phyloP scores from a whole-genome alignment of 30 jellyfish, hydroid and myxozoan species.

The Hydra vulgaris region DNA sequence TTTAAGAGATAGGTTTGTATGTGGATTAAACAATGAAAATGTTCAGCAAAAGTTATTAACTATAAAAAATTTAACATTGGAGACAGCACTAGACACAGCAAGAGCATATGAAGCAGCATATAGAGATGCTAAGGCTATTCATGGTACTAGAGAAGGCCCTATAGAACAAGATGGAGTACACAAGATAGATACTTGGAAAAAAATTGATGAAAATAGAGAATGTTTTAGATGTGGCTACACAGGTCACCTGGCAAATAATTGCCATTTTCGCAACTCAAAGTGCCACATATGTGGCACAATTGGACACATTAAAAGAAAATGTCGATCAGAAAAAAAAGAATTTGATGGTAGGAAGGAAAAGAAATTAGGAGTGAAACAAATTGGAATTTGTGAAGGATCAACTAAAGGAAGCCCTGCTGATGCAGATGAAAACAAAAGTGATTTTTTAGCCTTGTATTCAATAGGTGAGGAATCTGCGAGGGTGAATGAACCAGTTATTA shows the following conservation, averaged over 20 bases:
- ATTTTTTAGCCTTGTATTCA: conserved; percentile 7
- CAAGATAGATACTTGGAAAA: background rate
- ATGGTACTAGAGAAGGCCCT: background rate
- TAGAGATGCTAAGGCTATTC: conserved; percentile 9
- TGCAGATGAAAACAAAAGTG: conserved; percentile 14
- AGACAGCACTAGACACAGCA: conserved; percentile 13
- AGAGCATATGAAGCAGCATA: conserved; percentile 7
- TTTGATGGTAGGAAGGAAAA: conserved; percentile 2
- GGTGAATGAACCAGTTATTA: conserved; percentile 1
- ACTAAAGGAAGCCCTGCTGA: background rate
- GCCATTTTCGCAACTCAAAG: background rate
- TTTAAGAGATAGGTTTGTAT: conserved; percentile 20
- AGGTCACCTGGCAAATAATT: conserved; percentile 2
- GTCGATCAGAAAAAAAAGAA: background rate
- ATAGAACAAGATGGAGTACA: background rate
- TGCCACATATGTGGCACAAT: conserved; percentile 12
- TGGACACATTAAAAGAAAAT: conserved; percentile 7
- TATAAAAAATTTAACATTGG: background rate
- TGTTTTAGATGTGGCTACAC: conserved; percentile 8
- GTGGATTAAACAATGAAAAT: conserved; percentile 18
- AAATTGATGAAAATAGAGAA: background rate
- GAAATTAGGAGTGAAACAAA: background rate
- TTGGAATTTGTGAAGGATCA: background rate
- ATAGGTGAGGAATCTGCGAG: background rate
- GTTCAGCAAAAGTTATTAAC: conserved; percentile 16